These are phyloP conservation scores for Terrapene triunguis DNA, from an alignment of 2,113 vertebrate species.

Conservation along the genomic window DNA sequence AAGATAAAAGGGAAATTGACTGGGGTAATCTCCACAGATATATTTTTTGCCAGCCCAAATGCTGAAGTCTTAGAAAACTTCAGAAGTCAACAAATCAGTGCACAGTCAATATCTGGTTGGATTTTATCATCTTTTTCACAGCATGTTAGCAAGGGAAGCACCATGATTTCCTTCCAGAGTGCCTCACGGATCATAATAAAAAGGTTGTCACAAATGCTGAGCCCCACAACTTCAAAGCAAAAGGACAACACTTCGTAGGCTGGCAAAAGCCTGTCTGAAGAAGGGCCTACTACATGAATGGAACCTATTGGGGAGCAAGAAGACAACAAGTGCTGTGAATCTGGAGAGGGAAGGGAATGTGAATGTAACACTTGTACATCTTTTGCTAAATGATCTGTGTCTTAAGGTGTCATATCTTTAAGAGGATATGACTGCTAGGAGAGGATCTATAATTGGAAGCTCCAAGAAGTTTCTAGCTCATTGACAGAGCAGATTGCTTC, in stretches of 20 bases:
- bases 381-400: not conserved
- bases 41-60: not conserved
- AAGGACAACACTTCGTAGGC: not conserved
- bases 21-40: not conserved
- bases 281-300: not conserved
- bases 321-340: not conserved
- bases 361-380: not conserved
- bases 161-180: not conserved
- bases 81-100: not conserved
- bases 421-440: not conserved
- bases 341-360: not conserved
- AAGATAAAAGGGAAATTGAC: slow-evolving; percentile 30
- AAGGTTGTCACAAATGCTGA: not conserved
- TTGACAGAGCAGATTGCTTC: not conserved
- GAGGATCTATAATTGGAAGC: not conserved
- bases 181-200: not conserved
- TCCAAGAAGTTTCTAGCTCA: not conserved
- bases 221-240: not conserved
- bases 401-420: not conserved
- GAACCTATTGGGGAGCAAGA: not conserved
- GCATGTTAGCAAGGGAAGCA: fast-evolving
- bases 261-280: fast-evolving
- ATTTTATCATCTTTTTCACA: not conserved
- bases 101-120: not conserved
- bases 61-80: not conserved